Evolutionary conservation across 1,140 invertebrate genomes (phyloP), one percentile per base, ranked within the genome.

Genomic region (Lasaia peninsularis): DNA sequence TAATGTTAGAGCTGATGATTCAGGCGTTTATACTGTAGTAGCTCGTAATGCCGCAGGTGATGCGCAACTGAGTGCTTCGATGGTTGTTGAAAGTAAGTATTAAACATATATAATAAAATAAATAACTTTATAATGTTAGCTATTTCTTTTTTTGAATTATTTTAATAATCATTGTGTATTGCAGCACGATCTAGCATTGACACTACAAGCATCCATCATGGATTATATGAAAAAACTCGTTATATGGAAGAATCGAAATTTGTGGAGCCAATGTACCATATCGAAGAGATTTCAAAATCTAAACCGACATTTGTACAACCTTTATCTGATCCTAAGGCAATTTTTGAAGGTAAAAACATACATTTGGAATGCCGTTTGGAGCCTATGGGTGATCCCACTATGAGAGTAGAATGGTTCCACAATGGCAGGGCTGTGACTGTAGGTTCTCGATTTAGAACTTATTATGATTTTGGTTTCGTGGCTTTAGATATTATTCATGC

Each of bases 361-460:
- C 97, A 98, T 73, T 86, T 98, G 44, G 96, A 98, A 82, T 96
- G 96, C 69, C 92, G 96, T 44, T 86, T 98, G 56, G 97, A 98
- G 82, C 97, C 97, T 0, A 97, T 97, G 93, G 96, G 95, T 20
- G 97, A 98, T 89, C 96, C 96, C n/a, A 97, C 96, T 0, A 97
- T 98, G 95, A 92, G 95, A 73, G 96, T 98, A 2, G 97, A 98
- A 90, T 98, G 97, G 97, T 98, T 95, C 90, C 95, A 96, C 62
- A 98, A 98, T 88, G 97, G 96, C 24, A 92, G 93, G 69, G 93
- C 95, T 8, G 92, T 97, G 0, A 96, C 95, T 7, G 94, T 97
- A 56, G 95, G 95, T 49, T 98, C 96, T 4, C 92, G 97, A 72
- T 98, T 98, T 87, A 93, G 95, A 75, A 98, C 97, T n/a, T 98